A percentile compares a stretch with the other conserved stretches of the same genome.
Conservation (phyloP, 2,113 vertebrate species). For the Apodemus sylvaticus region DNA sequence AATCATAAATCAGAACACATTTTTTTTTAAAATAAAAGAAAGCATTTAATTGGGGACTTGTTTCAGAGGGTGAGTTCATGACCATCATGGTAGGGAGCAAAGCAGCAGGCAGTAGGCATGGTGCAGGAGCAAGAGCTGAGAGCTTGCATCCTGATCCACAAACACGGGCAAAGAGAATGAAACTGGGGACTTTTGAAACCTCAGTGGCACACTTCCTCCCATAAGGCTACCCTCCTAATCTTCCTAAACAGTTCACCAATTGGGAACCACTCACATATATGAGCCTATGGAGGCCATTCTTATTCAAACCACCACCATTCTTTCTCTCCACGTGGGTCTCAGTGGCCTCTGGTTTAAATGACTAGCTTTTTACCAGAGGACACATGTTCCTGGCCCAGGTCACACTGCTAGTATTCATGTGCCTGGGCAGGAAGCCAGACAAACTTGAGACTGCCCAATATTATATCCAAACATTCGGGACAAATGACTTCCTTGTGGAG, state of each 20-base stretch:
- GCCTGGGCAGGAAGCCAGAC: neutral
- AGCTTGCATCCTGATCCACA: neutral
- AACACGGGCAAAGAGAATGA: neutral
- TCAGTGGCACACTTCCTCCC: neutral
- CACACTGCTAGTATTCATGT: neutral
- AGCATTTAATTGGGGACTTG: neutral
- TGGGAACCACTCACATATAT: neutral
- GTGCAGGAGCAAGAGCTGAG: neutral
- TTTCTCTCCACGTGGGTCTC: neutral
- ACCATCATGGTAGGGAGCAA: no score
- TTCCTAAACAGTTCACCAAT: neutral
- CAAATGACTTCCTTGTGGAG: neutral
- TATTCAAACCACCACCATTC: fast-evolving
- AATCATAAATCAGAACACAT: neutral
- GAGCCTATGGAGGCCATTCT: no score
- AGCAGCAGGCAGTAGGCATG: neutral
- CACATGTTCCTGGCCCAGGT: neutral
- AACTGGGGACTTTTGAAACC: neutral
- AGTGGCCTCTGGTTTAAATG: neutral
- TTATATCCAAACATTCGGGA: neutral
- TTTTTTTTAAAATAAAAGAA: neutral
- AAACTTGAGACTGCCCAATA: neutral
- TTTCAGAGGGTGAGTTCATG: neutral
- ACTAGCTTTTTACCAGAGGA: neutral
- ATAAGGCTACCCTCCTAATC: neutral